Base-by-base conservation (phyloP, 2,888 invertebrate species). In the Zaprionus lineosus region DNA sequence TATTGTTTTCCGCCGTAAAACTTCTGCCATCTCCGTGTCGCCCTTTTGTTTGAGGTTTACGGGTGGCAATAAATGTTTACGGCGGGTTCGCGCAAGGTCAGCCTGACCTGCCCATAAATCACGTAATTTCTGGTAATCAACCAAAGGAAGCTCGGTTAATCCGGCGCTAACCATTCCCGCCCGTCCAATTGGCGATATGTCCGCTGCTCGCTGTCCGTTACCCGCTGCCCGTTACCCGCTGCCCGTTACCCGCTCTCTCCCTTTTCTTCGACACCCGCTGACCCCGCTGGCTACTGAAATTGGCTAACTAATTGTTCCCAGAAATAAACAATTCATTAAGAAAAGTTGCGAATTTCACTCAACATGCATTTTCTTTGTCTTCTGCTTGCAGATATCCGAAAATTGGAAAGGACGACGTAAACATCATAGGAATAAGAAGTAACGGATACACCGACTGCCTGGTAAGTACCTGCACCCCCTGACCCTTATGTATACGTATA, bases 301-400 rank as follows among this genome's bases (percentile, higher is more conserved):
- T 21, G 15, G 33, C 52, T 64, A 53, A 59, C 9, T 39, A 57
- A 52, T 56, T 56, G 33, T 51, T 51, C 46, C 31, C 34, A 36
- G n/a, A 51, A 60, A 51, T 15, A 43, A 21, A 21, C 26, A 40
- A 50, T 36, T 50, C 31, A 26, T 48, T 36, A 51, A 47, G 2
- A 18, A 9, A 4, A 18, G n/a, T 46, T 41, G 19, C 9, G 11
- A 44, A 26, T 39, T 51, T 31, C 4, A 44, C 57, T 74, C 12
- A 48, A 12, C 21, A 29, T 15, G 43, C 37, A 47, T 36, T 57
- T 58, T 34, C 12, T 41, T 19, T 41, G n/a, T 40, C 43, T 19
- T 36, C 69, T 62, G 51, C 46, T 86, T 86, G 48, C 77, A 89
- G 89, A 75, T 86, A 84, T 59, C 69, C 75, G 8, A 72, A 67